Percentiles rank a stretch among this genome's conserved stretches.
These are phyloP conservation scores for Caenorhabditis tropicalis DNA, from an alignment of 1,140 invertebrate genomes.

Conservation along the genomic window DNA sequence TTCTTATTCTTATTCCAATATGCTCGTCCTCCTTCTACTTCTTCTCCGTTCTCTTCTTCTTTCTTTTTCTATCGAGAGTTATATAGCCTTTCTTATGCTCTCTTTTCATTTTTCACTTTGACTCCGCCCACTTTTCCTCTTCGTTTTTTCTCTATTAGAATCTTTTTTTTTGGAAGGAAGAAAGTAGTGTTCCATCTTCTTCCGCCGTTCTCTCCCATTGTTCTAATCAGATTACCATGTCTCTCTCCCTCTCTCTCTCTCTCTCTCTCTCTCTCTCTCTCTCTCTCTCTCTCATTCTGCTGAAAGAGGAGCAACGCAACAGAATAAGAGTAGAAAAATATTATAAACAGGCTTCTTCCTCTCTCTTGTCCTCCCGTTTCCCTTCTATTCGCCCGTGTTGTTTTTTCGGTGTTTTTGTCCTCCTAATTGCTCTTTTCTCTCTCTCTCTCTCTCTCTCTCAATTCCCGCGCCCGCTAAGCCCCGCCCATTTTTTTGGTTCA, in stretches of 20 bases:
- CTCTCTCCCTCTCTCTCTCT: no score
- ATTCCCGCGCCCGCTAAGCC: neutral
- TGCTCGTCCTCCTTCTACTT: no score
- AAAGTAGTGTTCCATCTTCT: neutral
- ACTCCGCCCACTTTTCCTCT: neutral
- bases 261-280: no score
- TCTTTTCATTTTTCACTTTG: neutral
- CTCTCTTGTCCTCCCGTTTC: neutral
- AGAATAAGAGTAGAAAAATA: neutral
- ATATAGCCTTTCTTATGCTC: constrained; percentile 18
- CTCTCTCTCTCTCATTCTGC: no score
- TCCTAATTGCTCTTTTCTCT: constrained; percentile 23
- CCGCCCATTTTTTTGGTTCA: constrained; percentile 19
- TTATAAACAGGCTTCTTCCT: constrained; percentile 12
- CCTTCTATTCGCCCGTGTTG: neutral
- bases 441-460: neutral
- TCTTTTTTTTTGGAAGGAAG: neutral
- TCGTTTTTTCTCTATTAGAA: neutral
- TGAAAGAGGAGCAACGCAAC: neutral
- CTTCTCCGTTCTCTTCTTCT: constrained; percentile 12
- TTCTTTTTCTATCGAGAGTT: neutral
- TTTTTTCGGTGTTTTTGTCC: constrained; percentile 32
- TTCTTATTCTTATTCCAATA: neutral
- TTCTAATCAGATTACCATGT: constrained; percentile 35
- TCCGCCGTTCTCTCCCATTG: neutral